phyloP scores from a whole-genome alignment of 2,113 vertebrate genomes.

The Pycnonotus jocosus region DNA sequence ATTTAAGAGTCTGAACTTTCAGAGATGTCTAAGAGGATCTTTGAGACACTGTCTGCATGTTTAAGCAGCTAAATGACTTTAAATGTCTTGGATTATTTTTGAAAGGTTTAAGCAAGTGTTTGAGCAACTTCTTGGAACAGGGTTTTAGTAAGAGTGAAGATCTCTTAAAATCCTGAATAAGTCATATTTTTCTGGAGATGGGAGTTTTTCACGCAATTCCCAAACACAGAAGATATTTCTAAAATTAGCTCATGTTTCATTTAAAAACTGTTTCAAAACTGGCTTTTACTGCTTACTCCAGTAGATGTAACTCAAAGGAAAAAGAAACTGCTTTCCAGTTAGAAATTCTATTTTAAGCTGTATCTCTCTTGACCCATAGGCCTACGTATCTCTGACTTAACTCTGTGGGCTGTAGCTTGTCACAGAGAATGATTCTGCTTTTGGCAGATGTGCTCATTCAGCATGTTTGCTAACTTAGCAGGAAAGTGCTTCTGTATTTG shows the following conservation, averaged over 20 bases:
- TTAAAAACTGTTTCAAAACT: slow-evolving; percentile 39
- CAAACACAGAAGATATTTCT: not conserved
- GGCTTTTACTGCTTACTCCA: slow-evolving; percentile 41
- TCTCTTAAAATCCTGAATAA: not conserved
- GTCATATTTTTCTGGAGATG: not conserved
- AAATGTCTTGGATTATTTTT: not conserved
- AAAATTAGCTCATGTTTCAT: not conserved
- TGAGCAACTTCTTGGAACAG: not conserved
- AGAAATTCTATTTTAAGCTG: slow-evolving; percentile 63
- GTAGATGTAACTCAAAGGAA: slow-evolving; percentile 54
- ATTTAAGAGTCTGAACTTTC: not conserved
- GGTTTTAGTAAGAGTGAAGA: not conserved
- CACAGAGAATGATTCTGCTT: not conserved
- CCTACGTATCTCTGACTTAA: not conserved
- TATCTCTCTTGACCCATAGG: slow-evolving; percentile 60
- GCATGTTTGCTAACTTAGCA: slow-evolving; percentile 35
- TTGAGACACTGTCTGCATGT: not conserved
- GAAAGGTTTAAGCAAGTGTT: not conserved
- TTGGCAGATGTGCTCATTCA: slow-evolving; percentile 30
- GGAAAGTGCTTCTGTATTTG: slow-evolving; percentile 47
- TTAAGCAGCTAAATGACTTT: slow-evolving; percentile 37
- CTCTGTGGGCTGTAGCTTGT: slow-evolving; percentile 26
- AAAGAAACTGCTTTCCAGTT: slow-evolving; percentile 54
- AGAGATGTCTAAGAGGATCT: slow-evolving; percentile 19
- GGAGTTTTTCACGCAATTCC: not conserved